phyloP scores from a whole-genome alignment of 2,888 invertebrate genomes.

The Hermaeophaga mercurialis region DNA sequence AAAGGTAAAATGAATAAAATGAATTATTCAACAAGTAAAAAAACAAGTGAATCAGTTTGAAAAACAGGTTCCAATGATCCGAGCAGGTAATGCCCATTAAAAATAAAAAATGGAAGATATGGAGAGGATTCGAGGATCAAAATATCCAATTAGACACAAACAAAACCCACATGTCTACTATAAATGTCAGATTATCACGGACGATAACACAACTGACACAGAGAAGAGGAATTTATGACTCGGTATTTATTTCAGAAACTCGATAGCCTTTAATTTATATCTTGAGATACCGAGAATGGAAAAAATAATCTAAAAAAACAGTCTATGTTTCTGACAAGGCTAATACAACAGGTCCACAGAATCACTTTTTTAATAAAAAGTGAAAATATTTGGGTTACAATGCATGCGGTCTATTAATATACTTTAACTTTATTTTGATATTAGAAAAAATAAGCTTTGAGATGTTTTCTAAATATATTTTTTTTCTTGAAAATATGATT shows the following conservation, averaged over 20 bases:
- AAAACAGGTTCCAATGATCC: constrained; percentile 16
- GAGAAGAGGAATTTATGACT: constrained; percentile 21
- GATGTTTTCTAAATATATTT: too few species aligned
- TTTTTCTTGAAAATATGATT: too few species aligned
- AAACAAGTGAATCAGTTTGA: constrained; percentile 3
- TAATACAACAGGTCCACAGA: neutral
- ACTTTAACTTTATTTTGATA: too few species aligned
- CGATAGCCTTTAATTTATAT: constrained; percentile 28
- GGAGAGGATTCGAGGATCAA: constrained; percentile 16
- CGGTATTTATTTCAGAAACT: constrained; percentile 21
- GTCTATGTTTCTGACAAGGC: neutral
- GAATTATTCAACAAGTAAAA: neutral
- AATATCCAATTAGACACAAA: constrained; percentile 32
- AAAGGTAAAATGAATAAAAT: too few species aligned
- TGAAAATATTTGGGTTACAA: too few species aligned
- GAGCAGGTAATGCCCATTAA: constrained; percentile 17
- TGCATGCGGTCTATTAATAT: too few species aligned
- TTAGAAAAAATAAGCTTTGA: too few species aligned
- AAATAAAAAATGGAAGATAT: constrained; percentile 13
- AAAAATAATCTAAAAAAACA: constrained; percentile 21
- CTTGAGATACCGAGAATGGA: constrained; percentile 16
- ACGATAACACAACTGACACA: constrained; percentile 16
- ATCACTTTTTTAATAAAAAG: too few species aligned
- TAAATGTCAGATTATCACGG: constrained; percentile 29
- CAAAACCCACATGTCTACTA: constrained; percentile 31